Percentiles rank a stretch among this genome's conserved stretches.
Evolutionary conservation across 2,888 invertebrate genomes (phyloP).

Genomic region (Phyto melanocephala): DNA sequence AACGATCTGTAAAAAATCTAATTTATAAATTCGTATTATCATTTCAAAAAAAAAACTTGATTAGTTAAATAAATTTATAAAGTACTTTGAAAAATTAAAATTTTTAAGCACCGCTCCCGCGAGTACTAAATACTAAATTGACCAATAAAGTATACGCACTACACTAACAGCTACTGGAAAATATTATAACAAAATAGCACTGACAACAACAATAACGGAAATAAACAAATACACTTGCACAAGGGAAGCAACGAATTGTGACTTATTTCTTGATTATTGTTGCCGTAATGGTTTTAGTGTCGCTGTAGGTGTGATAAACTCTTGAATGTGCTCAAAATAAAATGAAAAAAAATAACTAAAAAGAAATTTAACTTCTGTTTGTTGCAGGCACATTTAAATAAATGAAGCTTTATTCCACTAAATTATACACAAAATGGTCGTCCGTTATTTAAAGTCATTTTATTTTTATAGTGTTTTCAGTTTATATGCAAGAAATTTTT

Average conservation of each 20-base stretch:
- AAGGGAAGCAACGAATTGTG: slow-evolving; percentile 6
- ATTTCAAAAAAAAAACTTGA: no score
- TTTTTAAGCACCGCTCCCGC: no score
- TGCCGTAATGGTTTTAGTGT: not conserved
- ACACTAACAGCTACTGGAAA: not conserved
- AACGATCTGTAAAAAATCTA: no score
- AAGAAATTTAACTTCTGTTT: not conserved
- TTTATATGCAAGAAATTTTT: not conserved
- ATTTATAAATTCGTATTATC: no score
- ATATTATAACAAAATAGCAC: not conserved
- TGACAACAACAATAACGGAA: not conserved
- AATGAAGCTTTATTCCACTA: not conserved
- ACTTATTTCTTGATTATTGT: slow-evolving; percentile 7
- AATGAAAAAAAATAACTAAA: not conserved
- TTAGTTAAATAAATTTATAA: no score
- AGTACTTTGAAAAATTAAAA: no score
- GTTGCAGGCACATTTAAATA: not conserved
- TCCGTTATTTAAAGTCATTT: slow-evolving; percentile 18
- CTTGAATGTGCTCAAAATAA: not conserved
- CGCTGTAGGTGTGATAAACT: slow-evolving; percentile 21
- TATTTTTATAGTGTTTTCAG: not conserved
- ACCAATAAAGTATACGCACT: not conserved
- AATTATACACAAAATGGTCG: not conserved
- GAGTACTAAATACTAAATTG: no score
- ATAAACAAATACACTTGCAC: slow-evolving; percentile 2